Base-by-base conservation (phyloP, 2,113 vertebrate species). In the Oryzias curvinotus region DNA sequence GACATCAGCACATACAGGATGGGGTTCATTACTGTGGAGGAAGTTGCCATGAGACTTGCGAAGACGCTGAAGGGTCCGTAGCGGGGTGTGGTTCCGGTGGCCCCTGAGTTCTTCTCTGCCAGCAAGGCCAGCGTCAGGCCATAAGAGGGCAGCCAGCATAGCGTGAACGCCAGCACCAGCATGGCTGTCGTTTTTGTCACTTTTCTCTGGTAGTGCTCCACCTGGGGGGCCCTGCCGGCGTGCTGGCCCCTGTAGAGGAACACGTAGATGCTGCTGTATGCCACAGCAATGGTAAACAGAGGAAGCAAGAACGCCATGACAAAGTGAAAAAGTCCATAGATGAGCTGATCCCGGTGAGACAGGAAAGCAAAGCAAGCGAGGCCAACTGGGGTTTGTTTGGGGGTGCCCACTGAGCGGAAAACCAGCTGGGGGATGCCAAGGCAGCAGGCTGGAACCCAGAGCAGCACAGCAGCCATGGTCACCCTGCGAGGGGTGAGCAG, bases 91-190 rank as follows among this genome's bases (percentile, higher is more conserved):
- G 62, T 26, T 1, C 82, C 88, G 0, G 70, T 82, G 43, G 85
- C 85, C 8, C 53, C 85, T 0, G 76, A 67, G 45, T 41, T 52
- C 0, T 63, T 17, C 10, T 67, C 42, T 0, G 21, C 69, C 46
- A 93, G 64, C 50, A 89, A 79, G 36, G 77, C 79, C 53, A 92
- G 62, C 1, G 84, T 90, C 28, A 91, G 79, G 19, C 77, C 73
- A 0, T 93, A 92, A 18, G 92, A 92, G 0, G 92, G 92, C 78
- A 92, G 61, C 92, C 92, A 92, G 82, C 91, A 92, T 14, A 91
- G 6, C 3, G 91, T 72, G 13, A 93, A 93, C 12, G 87, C 88
- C 67, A 93, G 48, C 58, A 93, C 92, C 67, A 93, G 75, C 80
- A 91, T 64, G 25, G 87, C 88, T 0, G 87, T 91, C 0, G 88